Percentiles rank a stretch among this genome's conserved stretches.
These are phyloP conservation scores for Hydrotaea diabolus DNA, from an alignment of 2,888 invertebrate genomes.

Conservation along the genomic window DNA sequence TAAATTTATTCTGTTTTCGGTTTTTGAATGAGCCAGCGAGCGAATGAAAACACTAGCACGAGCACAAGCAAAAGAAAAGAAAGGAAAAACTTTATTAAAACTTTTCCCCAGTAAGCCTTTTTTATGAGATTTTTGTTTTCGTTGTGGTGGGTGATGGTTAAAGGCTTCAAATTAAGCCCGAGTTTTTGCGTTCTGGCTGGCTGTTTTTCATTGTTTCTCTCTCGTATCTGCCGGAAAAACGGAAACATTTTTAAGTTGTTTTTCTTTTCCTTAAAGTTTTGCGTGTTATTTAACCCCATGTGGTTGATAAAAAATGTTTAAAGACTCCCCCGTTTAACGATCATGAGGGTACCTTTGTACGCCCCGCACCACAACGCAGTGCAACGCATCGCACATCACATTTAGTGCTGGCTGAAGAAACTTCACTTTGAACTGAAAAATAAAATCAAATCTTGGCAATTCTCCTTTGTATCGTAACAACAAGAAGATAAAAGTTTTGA, in stretches of 20 bases:
- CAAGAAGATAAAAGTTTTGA: conserved; percentile 7
- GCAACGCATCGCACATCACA: conserved; percentile 20
- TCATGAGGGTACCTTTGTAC: conserved; percentile 58
- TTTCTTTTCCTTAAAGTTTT: conserved; percentile 48
- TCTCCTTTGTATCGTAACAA: conserved; percentile 52
- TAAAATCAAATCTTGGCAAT: conserved; percentile 46
- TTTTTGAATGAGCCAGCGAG: conserved; percentile 34
- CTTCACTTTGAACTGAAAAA: conserved; percentile 46
- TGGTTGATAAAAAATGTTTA: conserved; percentile 77
- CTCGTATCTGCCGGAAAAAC: conserved; percentile 6
- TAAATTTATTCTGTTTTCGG: conserved; percentile 47
- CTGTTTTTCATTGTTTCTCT: not conserved
- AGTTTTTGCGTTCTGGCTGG: conserved; percentile 28
- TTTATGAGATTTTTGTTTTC: conserved; percentile 51
- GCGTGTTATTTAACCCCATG: conserved; percentile 72
- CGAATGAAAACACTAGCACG: conserved; percentile 23
- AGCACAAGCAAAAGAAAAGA: conserved; percentile 15
- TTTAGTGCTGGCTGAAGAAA: not conserved
- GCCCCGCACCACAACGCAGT: not conserved
- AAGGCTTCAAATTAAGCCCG: conserved; percentile 44
- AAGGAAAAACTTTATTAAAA: conserved; percentile 76
- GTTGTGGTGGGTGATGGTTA: conserved; percentile 25
- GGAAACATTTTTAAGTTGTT: conserved; percentile 32
- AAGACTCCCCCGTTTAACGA: conserved; percentile 72
- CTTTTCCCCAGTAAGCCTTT: conserved; percentile 74